Evolutionary conservation across 2,797 vertebrate species (phyloP).

Genomic region (Betta splendens): DNA sequence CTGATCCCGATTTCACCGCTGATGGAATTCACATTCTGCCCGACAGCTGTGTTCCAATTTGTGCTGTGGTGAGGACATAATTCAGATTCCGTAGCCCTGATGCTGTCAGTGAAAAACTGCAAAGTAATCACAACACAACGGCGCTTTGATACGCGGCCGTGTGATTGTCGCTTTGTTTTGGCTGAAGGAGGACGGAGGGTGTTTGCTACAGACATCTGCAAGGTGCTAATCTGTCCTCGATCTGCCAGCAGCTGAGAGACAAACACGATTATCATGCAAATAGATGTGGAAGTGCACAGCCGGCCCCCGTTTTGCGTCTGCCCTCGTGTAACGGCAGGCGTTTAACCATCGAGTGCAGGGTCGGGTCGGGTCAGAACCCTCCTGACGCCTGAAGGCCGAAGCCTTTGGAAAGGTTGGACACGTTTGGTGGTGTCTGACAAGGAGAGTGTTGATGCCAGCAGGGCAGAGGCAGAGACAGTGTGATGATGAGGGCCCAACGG

Average conservation of each 20-base stretch:
- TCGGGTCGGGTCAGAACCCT: too few species aligned
- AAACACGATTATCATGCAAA: constrained; percentile 28
- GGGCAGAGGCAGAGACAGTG: background rate
- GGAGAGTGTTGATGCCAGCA: background rate
- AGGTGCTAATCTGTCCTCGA: constrained; percentile 20
- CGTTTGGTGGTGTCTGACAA: background rate
- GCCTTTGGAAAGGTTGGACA: background rate
- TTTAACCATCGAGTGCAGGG: too few species aligned
- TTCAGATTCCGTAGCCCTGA: background rate
- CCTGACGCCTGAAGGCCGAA: background rate
- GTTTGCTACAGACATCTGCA: background rate
- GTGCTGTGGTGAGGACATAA: background rate
- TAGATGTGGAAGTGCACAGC: background rate
- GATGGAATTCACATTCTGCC: constrained; percentile 1
- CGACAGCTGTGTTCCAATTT: background rate
- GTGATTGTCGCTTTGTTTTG: constrained; percentile 16
- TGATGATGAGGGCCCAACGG: too few species aligned
- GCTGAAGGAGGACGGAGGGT: constrained; percentile 9
- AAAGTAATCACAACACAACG: background rate
- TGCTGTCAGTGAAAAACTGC: constrained; percentile 1
- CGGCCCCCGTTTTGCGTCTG: background rate
- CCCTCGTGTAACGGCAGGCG: background rate
- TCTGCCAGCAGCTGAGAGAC: constrained; percentile 20
- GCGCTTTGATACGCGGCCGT: constrained; percentile 3
- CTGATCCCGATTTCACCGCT: background rate